Evolutionary conservation across 2,797 vertebrate species (phyloP), one percentile per base, ranked within the genome.

Genomic region (Smutsia temminckii): DNA sequence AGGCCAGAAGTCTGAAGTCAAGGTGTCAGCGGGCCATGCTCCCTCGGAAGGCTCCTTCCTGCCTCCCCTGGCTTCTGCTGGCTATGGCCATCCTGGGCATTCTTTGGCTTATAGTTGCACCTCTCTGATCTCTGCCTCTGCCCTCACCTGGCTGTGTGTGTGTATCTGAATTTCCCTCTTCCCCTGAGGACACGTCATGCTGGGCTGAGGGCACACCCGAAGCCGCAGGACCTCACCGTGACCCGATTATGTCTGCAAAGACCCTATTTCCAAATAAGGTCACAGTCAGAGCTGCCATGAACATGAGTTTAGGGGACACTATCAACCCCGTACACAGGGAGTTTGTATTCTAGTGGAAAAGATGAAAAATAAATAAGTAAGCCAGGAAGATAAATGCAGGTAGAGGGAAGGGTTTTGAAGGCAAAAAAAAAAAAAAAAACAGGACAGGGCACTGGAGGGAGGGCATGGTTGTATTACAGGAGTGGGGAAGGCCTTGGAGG

Each of bases 381-480:
- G 32, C 37, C 27, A 3, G 16, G 0, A 1, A 27, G 29, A 40
- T 34, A 42, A 27, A 75, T 4, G 57, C 37, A 66, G 83, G 32
- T 6, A 10, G 37, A 40, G 13, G 55, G 34, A 11, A 88, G 49
- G 66, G 25, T 42, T 63, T 10, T 2, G 34, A 93, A 75, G 71
- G 55, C 55, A 49, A 10, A 1, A 3, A 8, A 16, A 32, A 21
- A 64, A 34, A 2, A 0, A 10, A 10, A 9, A 3, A 8, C 18
- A 32, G n/a, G 71, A 34, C 3, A 0, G 0, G 14, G n/a, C 16
- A 1, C 5, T 1, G n/a, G 20, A 27, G 6, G 9, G n/a, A 10
- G 9, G 25, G 14, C 1, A 0, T 40, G 61, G n/a, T 3, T 8
- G 21, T 34, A 5, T 78, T 34, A 12, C 4, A 11, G 63, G 42